These are phyloP conservation scores for Aphidius ervi DNA, from an alignment of 1,140 invertebrate species.

Conservation along the genomic window DNA sequence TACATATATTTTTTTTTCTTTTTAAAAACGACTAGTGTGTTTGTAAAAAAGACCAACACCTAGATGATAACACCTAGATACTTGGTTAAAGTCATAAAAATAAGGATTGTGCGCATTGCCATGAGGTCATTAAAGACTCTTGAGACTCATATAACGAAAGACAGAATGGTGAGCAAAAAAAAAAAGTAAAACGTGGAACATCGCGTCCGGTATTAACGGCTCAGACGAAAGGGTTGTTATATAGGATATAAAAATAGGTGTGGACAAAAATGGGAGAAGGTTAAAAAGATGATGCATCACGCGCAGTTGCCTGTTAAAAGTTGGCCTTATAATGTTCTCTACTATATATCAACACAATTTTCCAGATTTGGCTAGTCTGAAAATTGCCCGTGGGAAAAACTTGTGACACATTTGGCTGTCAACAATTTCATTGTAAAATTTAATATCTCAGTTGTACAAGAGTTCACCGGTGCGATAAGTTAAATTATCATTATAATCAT, in stretches of 20 bases:
- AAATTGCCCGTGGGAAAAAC: conserved; percentile 11
- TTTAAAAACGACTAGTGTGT: background rate
- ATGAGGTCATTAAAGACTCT: conserved; percentile 41
- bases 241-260: too few species aligned
- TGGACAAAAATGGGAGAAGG: too few species aligned
- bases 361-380: conserved; percentile 12
- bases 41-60: conserved; percentile 15
- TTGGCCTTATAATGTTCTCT: too few species aligned
- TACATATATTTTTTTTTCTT: background rate
- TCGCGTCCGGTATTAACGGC: conserved; percentile 36
- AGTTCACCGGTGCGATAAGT: too few species aligned
- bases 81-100: conserved; percentile 37
- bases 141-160: conserved; percentile 32
- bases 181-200: conserved; percentile 24
- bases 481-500: too few species aligned
- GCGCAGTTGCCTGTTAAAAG: too few species aligned
- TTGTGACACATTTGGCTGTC: too few species aligned
- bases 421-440: too few species aligned
- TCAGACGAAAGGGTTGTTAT: conserved; percentile 4
- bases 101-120: conserved; percentile 39
- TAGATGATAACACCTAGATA: conserved; percentile 5
- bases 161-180: background rate
- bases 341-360: too few species aligned
- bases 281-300: too few species aligned
- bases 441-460: too few species aligned